Evolutionary conservation across 2,888 invertebrate species (phyloP).

Genomic region (Scaptomyza caliginosa): DNA sequence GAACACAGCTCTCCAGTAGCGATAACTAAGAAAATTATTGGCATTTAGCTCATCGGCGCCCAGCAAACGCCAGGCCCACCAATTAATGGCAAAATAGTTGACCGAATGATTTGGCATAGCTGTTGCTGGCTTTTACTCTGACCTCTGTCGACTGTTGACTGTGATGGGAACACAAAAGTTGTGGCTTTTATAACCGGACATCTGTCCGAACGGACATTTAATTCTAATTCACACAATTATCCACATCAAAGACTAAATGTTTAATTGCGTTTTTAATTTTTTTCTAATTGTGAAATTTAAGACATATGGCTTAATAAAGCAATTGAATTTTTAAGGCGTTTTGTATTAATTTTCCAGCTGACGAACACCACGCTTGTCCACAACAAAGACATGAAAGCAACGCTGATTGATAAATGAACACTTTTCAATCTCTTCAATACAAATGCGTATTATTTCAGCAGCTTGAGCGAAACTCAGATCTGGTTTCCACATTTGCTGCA

Average conservation of each 20-base stretch:
- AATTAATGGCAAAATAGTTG: conserved; percentile 34
- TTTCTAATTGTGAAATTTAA: conserved; percentile 14
- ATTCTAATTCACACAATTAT: conserved; percentile 36
- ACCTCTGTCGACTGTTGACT: background rate
- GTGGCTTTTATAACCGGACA: conserved; percentile 40
- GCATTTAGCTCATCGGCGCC: conserved; percentile 41
- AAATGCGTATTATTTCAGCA: conserved; percentile 91
- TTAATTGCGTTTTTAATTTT: conserved; percentile 28
- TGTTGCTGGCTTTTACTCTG: too few relatives aligned
- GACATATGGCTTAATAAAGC: conserved; percentile 3
- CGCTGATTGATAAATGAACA: conserved; percentile 94
- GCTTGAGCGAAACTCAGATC: conserved; percentile 90
- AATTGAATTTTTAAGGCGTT: background rate
- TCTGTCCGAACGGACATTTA: background rate
- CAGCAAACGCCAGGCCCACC: conserved; percentile 34
- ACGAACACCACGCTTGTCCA: conserved; percentile 92
- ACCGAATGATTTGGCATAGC: conserved; percentile 13
- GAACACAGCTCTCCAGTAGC: conserved; percentile 15
- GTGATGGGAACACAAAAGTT: background rate
- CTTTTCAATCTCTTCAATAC: conserved; percentile 93
- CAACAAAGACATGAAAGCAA: conserved; percentile 93
- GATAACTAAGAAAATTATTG: background rate
- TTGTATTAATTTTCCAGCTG: background rate
- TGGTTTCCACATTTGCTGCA: conserved; percentile 93
- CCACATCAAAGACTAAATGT: conserved; percentile 38